phyloP scores from a whole-genome alignment of 2,888 invertebrate genomes.

The Euclidia mi region DNA sequence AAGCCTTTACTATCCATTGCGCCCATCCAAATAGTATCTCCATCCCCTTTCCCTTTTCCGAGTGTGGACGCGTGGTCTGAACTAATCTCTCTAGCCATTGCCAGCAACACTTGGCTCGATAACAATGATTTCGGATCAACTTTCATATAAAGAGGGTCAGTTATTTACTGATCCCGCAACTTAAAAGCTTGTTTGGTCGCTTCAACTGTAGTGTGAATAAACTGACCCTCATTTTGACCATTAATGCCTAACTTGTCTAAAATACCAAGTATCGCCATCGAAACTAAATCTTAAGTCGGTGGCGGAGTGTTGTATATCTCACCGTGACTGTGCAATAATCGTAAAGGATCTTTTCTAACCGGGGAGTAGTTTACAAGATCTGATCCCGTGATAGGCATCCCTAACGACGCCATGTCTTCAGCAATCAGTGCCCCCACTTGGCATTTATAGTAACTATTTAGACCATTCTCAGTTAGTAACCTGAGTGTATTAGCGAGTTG shows the following conservation, averaged over 20 bases:
- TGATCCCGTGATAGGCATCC: constrained; percentile 76
- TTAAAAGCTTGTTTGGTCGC: constrained; percentile 76
- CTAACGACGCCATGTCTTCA: constrained; percentile 72
- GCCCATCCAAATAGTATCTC: constrained; percentile 85
- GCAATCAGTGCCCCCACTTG: constrained; percentile 74
- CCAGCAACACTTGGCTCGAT: constrained; percentile 60
- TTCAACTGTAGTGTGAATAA: constrained; percentile 80
- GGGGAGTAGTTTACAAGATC: constrained; percentile 77
- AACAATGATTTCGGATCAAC: constrained; percentile 70
- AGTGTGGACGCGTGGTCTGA: constrained; percentile 58
- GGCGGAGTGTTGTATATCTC: constrained; percentile 80
- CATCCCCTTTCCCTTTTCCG: constrained; percentile 70
- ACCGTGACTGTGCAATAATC: constrained; percentile 72
- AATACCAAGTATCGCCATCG: constrained; percentile 76
- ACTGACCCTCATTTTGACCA: constrained; percentile 75
- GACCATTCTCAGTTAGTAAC: constrained; percentile 70
- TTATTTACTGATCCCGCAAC: constrained; percentile 73
- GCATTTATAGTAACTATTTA: constrained; percentile 79
- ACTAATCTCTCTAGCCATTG: constrained; percentile 71
- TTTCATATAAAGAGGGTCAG: constrained; percentile 79
- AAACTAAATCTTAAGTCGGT: constrained; percentile 84
- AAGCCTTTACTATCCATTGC: constrained; percentile 82
- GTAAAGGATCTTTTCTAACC: constrained; percentile 73
- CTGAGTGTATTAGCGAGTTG: constrained; percentile 74
- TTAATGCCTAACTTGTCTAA: constrained; percentile 76